These are phyloP conservation scores for Mormyrus lacerda DNA, from an alignment of 2,113 vertebrate species.

Conservation along the genomic window DNA sequence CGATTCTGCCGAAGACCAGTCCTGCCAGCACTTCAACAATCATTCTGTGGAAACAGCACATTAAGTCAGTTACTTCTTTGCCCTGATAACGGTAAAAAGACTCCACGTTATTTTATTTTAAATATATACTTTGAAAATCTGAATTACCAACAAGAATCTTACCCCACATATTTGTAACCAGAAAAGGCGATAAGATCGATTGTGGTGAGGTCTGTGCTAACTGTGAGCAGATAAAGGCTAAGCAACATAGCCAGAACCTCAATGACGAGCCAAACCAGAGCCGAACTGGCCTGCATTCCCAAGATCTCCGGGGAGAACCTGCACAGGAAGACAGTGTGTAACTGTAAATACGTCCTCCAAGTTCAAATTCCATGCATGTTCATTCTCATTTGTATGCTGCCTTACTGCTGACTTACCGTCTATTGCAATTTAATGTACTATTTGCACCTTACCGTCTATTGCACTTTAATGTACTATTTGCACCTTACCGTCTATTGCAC, in stretches of 20 bases:
- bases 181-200: conserved; percentile 81
- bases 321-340: background rate
- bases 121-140: background rate
- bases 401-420: too few relatives aligned
- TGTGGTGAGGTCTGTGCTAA: conserved; percentile 80
- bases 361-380: background rate
- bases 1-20: conserved; percentile 72
- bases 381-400: too few relatives aligned
- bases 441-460: too few relatives aligned
- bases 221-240: conserved; percentile 76
- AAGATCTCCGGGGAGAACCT: conserved; percentile 85
- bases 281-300: conserved; percentile 85
- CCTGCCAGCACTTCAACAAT: conserved; percentile 73
- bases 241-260: conserved; percentile 76
- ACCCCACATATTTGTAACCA: conserved; percentile 93
- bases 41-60: conserved; percentile 63
- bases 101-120: background rate
- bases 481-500: too few relatives aligned
- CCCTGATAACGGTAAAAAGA: background rate
- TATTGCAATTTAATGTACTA: too few relatives aligned
- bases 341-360: background rate
- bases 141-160: conserved; percentile 24
- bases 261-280: conserved; percentile 79
- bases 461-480: too few relatives aligned
- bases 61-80: background rate